These are phyloP conservation scores for Aspiorhynchus laticeps DNA, from an alignment of 2,113 vertebrate species.

Conservation along the genomic window DNA sequence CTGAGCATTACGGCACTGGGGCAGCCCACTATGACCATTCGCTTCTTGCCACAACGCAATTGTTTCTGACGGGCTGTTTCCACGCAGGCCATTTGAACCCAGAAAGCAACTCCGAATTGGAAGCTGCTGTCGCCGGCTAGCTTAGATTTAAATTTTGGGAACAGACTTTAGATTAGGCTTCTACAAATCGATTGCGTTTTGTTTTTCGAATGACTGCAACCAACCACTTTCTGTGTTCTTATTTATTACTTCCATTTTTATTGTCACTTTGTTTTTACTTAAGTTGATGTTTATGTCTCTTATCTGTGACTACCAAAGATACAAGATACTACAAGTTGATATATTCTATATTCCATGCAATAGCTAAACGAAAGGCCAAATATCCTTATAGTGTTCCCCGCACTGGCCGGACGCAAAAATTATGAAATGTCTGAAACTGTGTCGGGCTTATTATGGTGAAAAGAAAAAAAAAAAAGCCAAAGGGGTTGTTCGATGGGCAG, in stretches of 20 bases:
- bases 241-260: slow-evolving; percentile 84
- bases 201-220: slow-evolving; percentile 71
- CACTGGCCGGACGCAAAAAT: slow-evolving; percentile 73
- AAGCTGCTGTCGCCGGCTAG: slow-evolving; percentile 9
- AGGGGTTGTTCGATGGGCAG: slow-evolving; percentile 78
- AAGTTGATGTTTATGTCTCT: slow-evolving; percentile 78
- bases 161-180: slow-evolving; percentile 37
- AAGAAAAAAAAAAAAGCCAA: slow-evolving; percentile 79
- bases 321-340: slow-evolving; percentile 82
- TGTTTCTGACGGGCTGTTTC: background rate
- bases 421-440: slow-evolving; percentile 72
- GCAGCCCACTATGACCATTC: slow-evolving; percentile 58
- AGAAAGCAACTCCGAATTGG: background rate
- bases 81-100: background rate
- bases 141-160: background rate
- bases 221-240: slow-evolving; percentile 76
- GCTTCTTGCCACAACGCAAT: slow-evolving; percentile 65
- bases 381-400: slow-evolving; percentile 86
- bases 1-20: slow-evolving; percentile 70
- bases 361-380: slow-evolving; percentile 94
- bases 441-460: slow-evolving; percentile 50
- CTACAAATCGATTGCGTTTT: slow-evolving; percentile 34
- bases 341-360: slow-evolving; percentile 96
- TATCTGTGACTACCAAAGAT: slow-evolving; percentile 98
- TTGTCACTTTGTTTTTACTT: slow-evolving; percentile 70